Base-by-base conservation (phyloP, 2,113 vertebrate species). In the Synchiropus splendidus region DNA sequence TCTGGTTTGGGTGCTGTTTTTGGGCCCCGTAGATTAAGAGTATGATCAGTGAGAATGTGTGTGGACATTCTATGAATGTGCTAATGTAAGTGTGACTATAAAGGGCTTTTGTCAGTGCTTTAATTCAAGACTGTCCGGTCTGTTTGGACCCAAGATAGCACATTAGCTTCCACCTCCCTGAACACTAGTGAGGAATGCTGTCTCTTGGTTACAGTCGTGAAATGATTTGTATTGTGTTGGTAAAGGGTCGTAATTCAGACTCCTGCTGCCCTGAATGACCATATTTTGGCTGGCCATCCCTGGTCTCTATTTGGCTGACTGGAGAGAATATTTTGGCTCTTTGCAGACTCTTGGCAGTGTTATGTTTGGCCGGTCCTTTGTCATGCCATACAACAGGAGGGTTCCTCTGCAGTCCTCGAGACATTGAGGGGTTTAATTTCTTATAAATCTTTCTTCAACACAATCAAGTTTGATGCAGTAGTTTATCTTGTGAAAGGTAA, bases 1-100 rank as follows among this genome's bases (percentile, higher is more conserved):
- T 77, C 70, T 78, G 50, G 67, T 51, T 72, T 37, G 34, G 45
- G 61, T 55, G 42, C 67, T 63, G 52, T 66, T 74, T 72, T 74
- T 64, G 33, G 41, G 41, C 45, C 34, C 30, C 3, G 12, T 9
- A 31, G n/a, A 15, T n/a, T 36, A 9, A 31, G 34, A 12, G 15
- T 34, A 16, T 45, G 37, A 41, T 13, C 16, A 31, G 32, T 61
- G 31, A 36, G 33, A 16, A 12, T 41, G 18, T 6, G 9, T 5
- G 9, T 11, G 27, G 15, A 12, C 1, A 1, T 12, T 9, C 4
- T 27, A 35, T 36, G 12, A 5, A 14, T 37, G 14, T 16, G 10
- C 33, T n/a, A 46, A 13, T 32, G 42, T 55, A 34, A 39, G 35
- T 18, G 38, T 34, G 14, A 49, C 41, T 46, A n/a, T 21, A 6